Evolutionary conservation across 2,888 invertebrate species (phyloP), one percentile per base, ranked within the genome.

Genomic region (Chymomyza procnemis): DNA sequence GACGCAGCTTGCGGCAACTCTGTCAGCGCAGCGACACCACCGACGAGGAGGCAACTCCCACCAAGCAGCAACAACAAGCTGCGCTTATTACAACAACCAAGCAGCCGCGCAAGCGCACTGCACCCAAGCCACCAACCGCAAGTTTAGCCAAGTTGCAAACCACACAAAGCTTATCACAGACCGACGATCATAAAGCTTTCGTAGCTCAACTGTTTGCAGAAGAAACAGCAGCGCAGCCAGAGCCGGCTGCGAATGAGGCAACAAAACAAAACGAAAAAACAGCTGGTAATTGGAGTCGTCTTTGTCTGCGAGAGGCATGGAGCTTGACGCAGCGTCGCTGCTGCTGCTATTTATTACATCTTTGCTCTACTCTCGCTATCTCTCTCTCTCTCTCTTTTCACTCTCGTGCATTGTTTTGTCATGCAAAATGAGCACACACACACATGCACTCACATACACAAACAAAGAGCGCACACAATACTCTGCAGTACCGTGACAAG

Each of bases 111-210:
- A 85, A 85, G 48, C 78, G 78, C n/a, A 61, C 67, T 5, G 81
- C 81, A 57, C 83, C 81, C 4, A 73, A 76, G 34, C 81, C 82
- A 14, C 79, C 71, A 4, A 54, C 22, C 19, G 52, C 50, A 46
- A n/a, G 48, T 3, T 48, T 58, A 63, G 50, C 68, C 41, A 48
- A 58, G 64, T 73, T 66, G 64, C 60, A 12, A 54, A 48, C 58
- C 56, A 62, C 19, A 6, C 22, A n/a, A 21, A 34, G 41, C 46
- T 19, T 56, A 3, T 8, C 12, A 18, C 48, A 57, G 8, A 30
- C 4, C n/a, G 59, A 66, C 47, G 79, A 85, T 75, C 81, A 79
- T 61, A 68, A 74, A 57, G 71, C 73, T 61, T 83, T 83, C 64
- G 78, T 83, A 64, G 84, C 85, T 66, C 68, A 74, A 46, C 74